Base-by-base conservation (phyloP, 2,113 vertebrate species). In the Nasalis larvatus region DNA sequence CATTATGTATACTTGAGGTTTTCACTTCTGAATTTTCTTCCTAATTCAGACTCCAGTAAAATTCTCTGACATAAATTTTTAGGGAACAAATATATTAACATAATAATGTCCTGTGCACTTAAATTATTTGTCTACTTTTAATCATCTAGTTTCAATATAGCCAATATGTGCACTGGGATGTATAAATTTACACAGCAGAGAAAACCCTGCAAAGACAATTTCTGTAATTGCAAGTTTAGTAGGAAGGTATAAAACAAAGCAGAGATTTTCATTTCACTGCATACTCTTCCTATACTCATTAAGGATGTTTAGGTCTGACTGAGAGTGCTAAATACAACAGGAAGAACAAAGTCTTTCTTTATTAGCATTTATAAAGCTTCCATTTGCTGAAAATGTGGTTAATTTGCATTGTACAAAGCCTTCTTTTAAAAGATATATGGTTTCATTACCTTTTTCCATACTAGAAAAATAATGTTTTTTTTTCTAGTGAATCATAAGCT, bases 381-480 rank as follows among this genome's bases (percentile, higher is more conserved):
- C 23, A 13, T 49, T 94, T 86, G 11, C 42, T 83, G 30, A 89
- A 94, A 95, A 91, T 82, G 25, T 45, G 42, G 37, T 47, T 54
- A 63, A n/a, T 81, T 54, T 95, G 49, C 85, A n/a, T 23, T 66
- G 16, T 40, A 92, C 73, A 88, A 25, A 54, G 42, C 66, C 23
- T 96, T 89, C 71, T 95, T 91, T 93, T 86, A 3, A 91, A 94
- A 97, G 95, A 85, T 77, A 54, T 5, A 77, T 35, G 37, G 49
- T 85, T 52, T 71, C 30, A 58, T 77, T 90, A 77, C 30, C 56
- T 96, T 94, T 96, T 68, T 40, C 35, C 94, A 40, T 68, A 89
- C 58, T 83, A 30, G 37, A 84, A 86, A 81, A 45, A 49, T 23
- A 66, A 47, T 60, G 23, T 54, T 30, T 20, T 84, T 94, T 91